These are phyloP conservation scores for Schizopygopsis malacanthus DNA, from an alignment of 2,797 vertebrate species.

Conservation along the genomic window DNA sequence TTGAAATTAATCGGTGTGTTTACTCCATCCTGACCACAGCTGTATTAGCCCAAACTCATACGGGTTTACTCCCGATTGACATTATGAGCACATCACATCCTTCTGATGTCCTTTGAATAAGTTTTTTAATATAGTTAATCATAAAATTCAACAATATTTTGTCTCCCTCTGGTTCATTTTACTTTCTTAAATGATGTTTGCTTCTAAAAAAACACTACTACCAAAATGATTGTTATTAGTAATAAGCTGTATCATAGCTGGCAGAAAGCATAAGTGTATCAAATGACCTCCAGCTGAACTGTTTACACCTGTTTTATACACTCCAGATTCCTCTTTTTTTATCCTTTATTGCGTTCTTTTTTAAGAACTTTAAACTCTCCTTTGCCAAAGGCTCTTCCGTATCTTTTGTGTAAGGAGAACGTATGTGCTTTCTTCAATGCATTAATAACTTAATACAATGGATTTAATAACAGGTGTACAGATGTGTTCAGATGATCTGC, in stretches of 20 bases:
- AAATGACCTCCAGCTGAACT: background rate
- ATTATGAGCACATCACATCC: background rate
- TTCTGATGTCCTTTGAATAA: background rate
- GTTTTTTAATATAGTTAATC: no score
- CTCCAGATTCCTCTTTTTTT: background rate
- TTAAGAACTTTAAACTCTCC: background rate
- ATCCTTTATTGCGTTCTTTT: background rate
- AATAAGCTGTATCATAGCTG: background rate
- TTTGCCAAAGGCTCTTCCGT: background rate
- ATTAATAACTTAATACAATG: background rate
- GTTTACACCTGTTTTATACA: background rate
- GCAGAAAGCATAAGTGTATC: background rate
- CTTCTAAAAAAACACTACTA: background rate
- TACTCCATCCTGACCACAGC: background rate
- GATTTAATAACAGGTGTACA: constrained; percentile 15
- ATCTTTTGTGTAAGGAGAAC: background rate
- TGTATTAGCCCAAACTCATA: background rate
- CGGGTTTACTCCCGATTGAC: background rate
- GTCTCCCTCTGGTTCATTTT: background rate
- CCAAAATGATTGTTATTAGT: background rate
- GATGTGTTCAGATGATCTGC: background rate
- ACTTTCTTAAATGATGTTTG: background rate
- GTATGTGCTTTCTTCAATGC: background rate
- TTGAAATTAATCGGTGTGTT: background rate
- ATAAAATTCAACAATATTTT: background rate